Evolutionary conservation across 2,797 vertebrate species (phyloP), one percentile per base, ranked within the genome.

Genomic region (Hyperoplus lanceolatus): DNA sequence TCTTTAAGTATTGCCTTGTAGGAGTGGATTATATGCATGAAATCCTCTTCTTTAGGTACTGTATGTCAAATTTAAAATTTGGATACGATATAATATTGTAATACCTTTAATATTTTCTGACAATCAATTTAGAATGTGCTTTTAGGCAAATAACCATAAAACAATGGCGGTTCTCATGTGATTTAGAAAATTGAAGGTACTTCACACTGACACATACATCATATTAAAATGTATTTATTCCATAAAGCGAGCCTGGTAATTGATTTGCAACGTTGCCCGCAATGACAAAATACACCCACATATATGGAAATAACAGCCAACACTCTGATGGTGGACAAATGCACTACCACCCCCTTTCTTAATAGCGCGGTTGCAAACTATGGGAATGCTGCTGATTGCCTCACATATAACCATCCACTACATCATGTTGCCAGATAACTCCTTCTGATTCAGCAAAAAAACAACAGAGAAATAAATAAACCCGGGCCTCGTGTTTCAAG

Each of bases 401-500:
- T 29, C 3, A 2, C 29, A 29, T 41, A 13, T 64, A 29, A 60
- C 64, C 9, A 56, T 7, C 18, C 15, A 10, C 1, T 38, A 4
- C 4, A 18, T 12, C 9, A 46, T 18, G 46, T 77, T 80, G 13
- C 1, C n/a, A 11, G 42, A 66, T 56, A 49, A 51, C 48, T 13
- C 15, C 12, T 10, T 58, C 62, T 56, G 70, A 71, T 56, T 81
- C 75, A 61, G 60, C 80, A 63, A 21, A 59, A 42, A 57, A 82
- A 83, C 61, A 59, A 54, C 61, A 70, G 53, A 62, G 56, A 50
- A 54, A 41, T 45, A 46, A 62, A 51, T 70, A 49, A 61, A 83
- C 51, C 29, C 38, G 48, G 70, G 74, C 66, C 70, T 69, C 10
- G 36, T 15, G 46, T 53, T 68, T 39, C 42, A 45, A 21, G 60